phyloP scores from a whole-genome alignment of 2,888 invertebrate species.

The Magallana nippona region DNA sequence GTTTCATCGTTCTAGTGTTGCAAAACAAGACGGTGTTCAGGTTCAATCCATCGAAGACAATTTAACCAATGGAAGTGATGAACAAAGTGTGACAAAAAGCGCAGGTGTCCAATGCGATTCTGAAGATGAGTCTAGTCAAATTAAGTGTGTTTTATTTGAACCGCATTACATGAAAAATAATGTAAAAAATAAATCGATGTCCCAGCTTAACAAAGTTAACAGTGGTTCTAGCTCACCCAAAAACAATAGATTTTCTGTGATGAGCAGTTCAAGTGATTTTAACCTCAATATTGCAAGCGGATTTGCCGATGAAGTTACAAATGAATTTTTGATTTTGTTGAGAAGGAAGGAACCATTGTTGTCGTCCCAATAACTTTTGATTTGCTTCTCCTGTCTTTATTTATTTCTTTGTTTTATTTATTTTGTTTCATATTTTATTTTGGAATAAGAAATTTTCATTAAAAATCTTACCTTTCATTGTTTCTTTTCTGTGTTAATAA shows the following conservation, averaged over 20 bases:
- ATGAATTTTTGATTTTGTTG: neutral
- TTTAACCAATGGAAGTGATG: too few species aligned
- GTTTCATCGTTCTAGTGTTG: neutral
- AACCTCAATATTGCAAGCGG: neutral
- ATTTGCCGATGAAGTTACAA: slow-evolving; percentile 3
- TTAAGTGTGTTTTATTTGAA: too few species aligned
- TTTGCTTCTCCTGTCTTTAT: neutral
- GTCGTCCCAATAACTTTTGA: neutral
- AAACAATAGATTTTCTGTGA: neutral
- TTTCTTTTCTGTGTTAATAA: too few species aligned
- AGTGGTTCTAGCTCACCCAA: neutral
- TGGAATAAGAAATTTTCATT: too few species aligned
- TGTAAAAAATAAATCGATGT: neutral
- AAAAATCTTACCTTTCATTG: too few species aligned
- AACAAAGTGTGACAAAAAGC: too few species aligned
- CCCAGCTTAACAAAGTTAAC: neutral
- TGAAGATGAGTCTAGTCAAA: too few species aligned
- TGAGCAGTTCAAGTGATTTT: neutral
- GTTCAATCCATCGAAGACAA: too few species aligned
- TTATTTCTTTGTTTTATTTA: neutral
- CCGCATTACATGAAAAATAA: neutral
- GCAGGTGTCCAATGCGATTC: too few species aligned
- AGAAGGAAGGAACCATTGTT: neutral
- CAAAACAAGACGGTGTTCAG: too few species aligned
- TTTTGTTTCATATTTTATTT: too few species aligned